phyloP scores from a whole-genome alignment of 2,888 invertebrate species.

The Oligia fasciuncula region DNA sequence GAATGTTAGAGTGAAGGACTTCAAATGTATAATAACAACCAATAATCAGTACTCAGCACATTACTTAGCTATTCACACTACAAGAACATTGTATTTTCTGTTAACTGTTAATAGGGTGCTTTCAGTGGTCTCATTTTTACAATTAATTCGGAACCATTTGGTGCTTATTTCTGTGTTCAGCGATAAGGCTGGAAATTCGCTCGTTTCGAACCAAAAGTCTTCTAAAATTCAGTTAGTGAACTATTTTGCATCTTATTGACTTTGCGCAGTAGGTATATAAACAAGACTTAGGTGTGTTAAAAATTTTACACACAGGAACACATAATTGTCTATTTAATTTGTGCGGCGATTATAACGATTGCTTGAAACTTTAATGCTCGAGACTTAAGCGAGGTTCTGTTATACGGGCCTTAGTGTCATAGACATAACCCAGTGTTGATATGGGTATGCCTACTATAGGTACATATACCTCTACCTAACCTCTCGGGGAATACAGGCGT shows the following conservation, averaged over 20 bases:
- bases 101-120: conserved; percentile 27
- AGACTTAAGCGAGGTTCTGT: neutral
- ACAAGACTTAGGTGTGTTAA: neutral
- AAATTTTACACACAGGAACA: neutral
- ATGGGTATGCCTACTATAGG: neutral
- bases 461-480: neutral
- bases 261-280: neutral
- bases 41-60: neutral
- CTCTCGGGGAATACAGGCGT: neutral
- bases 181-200: conserved; percentile 21
- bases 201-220: conserved; percentile 21
- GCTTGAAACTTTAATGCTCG: neutral
- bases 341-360: neutral
- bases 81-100: conserved; percentile 15
- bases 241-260: conserved; percentile 35
- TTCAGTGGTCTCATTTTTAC: conserved; percentile 29
- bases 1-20: neutral
- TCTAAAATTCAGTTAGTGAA: conserved; percentile 41
- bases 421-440: neutral
- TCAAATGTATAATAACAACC: neutral
- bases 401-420: too few species aligned
- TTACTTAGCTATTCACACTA: conserved; percentile 13
- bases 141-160: conserved; percentile 42
- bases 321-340: neutral
- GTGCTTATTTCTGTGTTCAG: conserved; percentile 37